phyloP scores from a whole-genome alignment of 2,888 invertebrate species.

The Trilocha varians region DNA sequence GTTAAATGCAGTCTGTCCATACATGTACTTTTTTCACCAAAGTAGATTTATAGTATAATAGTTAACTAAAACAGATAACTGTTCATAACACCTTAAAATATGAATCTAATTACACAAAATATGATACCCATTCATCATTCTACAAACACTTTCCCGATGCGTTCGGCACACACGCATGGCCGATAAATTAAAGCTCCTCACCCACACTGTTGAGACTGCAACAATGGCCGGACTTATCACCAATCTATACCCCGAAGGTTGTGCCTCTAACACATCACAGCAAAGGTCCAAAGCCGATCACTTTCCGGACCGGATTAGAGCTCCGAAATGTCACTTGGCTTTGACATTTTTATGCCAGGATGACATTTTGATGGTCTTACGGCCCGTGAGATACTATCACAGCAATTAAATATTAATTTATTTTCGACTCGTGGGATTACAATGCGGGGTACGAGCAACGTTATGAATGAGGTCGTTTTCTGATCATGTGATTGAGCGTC shows the following conservation, averaged over 20 bases:
- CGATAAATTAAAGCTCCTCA: conserved; percentile 7
- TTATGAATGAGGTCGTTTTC: neutral
- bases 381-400: conserved; percentile 53
- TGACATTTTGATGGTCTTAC: conserved; percentile 59
- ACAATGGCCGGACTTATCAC: conserved; percentile 12
- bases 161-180: neutral
- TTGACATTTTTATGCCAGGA: conserved; percentile 67
- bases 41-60: too few relatives aligned
- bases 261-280: neutral
- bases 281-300: conserved; percentile 42
- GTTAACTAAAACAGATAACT: too few relatives aligned
- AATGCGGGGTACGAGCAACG: conserved; percentile 2
- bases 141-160: neutral
- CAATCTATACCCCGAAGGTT: conserved; percentile 13
- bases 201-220: neutral
- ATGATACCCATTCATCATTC: too few relatives aligned
- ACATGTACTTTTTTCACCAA: too few relatives aligned
- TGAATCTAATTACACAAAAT: too few relatives aligned
- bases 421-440: conserved; percentile 18
- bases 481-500: neutral
- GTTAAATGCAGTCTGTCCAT: too few relatives aligned
- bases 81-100: too few relatives aligned
- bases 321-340: conserved; percentile 63
- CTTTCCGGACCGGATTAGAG: conserved; percentile 64
- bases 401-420: conserved; percentile 67